Base-by-base conservation (phyloP, 35 echinoderm and acorn worm species). In the Anneissia japonica region DNA sequence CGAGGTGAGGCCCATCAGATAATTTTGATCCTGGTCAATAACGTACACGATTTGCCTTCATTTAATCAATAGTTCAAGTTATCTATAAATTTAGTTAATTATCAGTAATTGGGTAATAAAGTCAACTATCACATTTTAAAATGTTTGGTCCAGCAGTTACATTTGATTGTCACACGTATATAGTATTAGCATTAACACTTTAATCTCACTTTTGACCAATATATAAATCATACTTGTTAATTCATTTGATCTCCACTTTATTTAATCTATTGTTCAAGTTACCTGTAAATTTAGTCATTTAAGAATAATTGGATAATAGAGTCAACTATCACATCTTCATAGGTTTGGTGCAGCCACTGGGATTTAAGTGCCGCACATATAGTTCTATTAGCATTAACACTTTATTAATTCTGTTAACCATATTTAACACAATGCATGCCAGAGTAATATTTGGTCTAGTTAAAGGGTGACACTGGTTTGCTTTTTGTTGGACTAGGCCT, bases 1-100 rank as follows among this genome's bases (percentile, higher is more conserved):
- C 76, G 95, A 89, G 95, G 91, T 94, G 36, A 82, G 85, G 21
- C 19, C 39, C 21, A 31, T 33, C n/a, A n/a, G n/a, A n/a, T n/a
- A n/a, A n/a, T n/a, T n/a, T n/a, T n/a, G n/a, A n/a, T n/a, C n/a
- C n/a, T n/a, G n/a, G n/a, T n/a, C n/a, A n/a, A n/a, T n/a, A n/a
- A n/a, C n/a, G n/a, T n/a, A n/a, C n/a, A n/a, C n/a, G n/a, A n/a
- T n/a, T n/a, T n/a, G n/a, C n/a, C n/a, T n/a, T n/a, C n/a, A n/a
- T n/a, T 64, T 1, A 64, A 16, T 64, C 26, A 6, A 64, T 26
- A 23, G 9, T 16, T 19, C 51, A 64, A 64, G 51, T 64, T 23
- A 64, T 64, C 51, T 64, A 23, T 64, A 64, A 23, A 64, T 64
- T 64, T 1, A 19, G 1, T 64, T 23, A 64, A 9, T 64, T 64